phyloP scores from a whole-genome alignment of 2,888 invertebrate species.

The Caenorhabditis sp. region DNA sequence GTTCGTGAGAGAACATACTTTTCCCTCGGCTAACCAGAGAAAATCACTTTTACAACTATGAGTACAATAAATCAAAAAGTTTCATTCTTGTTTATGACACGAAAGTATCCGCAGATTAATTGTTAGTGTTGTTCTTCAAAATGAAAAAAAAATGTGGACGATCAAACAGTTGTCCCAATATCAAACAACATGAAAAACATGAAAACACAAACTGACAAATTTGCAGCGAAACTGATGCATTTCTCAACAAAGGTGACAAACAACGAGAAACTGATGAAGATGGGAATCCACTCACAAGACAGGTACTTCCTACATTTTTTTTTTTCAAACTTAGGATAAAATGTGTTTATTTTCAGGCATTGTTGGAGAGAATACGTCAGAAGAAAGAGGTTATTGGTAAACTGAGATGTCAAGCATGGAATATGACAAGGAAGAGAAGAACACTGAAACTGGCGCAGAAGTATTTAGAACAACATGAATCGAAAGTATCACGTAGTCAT shows the following conservation, averaged over 20 bases:
- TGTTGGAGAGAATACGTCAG: conserved; percentile 71
- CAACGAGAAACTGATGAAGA: conserved; percentile 69
- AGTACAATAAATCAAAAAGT: background rate
- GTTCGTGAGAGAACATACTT: too few relatives aligned
- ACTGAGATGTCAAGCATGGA: conserved; percentile 72
- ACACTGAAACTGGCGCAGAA: conserved; percentile 71
- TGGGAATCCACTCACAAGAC: conserved; percentile 66
- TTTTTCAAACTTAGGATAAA: background rate
- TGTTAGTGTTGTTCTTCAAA: background rate
- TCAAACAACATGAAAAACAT: background rate
- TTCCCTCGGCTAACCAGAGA: too few relatives aligned
- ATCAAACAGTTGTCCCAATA: background rate
- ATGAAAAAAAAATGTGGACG: background rate
- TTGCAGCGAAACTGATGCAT: conserved; percentile 68
- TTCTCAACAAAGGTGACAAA: conserved; percentile 51
- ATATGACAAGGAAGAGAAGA: conserved; percentile 72
- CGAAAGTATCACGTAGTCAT: conserved; percentile 71
- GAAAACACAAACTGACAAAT: background rate
- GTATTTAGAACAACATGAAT: conserved; percentile 72
- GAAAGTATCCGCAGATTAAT: background rate
- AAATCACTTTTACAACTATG: too few relatives aligned
- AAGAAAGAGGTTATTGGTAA: conserved; percentile 73
- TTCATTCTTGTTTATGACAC: background rate
- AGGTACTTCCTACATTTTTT: conserved; percentile 49
- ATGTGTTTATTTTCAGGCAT: conserved; percentile 33